Evolutionary conservation across 92 coral and sea anemone species (phyloP).

Genomic region (Pocillopora grandis): DNA sequence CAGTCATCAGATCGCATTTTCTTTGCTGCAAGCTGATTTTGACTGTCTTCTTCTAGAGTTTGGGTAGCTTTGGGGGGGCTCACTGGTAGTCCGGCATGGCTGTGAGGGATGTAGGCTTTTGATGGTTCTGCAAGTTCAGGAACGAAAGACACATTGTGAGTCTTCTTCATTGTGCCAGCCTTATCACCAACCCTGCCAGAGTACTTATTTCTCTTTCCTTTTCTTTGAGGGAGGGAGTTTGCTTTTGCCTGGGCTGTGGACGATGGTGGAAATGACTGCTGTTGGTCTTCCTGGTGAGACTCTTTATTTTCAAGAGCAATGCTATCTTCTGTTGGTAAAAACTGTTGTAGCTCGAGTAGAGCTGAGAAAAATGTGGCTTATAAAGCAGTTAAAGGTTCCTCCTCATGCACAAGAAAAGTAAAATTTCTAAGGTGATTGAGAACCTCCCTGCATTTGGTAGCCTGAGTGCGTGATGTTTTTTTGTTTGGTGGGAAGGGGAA

Average conservation of each 20-base stretch:
- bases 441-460: constrained; percentile 44
- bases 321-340: constrained; percentile 39
- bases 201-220: constrained; percentile 28
- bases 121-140: not conserved
- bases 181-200: constrained; percentile 46
- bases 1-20: constrained; percentile 16
- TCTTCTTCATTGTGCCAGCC: constrained; percentile 37
- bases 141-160: not conserved
- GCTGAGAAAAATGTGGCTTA: constrained; percentile 11
- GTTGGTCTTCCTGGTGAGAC: not conserved
- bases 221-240: constrained; percentile 11
- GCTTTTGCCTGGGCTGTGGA: not conserved
- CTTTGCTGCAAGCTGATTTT: constrained; percentile 13
- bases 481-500: constrained; percentile 31
- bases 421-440: constrained; percentile 21
- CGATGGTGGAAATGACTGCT: not conserved
- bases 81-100: constrained; percentile 12
- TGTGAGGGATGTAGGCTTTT: constrained; percentile 1
- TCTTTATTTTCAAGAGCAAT: constrained; percentile 25
- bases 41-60: constrained; percentile 3
- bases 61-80: constrained; percentile 9
- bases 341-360: constrained; percentile 4
- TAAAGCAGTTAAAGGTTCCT: constrained; percentile 7
- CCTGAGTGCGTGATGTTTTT: constrained; percentile 33
- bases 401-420: constrained; percentile 29